These are phyloP conservation scores for Tetramorium parvispinum DNA, from an alignment of 1,140 invertebrate genomes.

Conservation along the genomic window DNA sequence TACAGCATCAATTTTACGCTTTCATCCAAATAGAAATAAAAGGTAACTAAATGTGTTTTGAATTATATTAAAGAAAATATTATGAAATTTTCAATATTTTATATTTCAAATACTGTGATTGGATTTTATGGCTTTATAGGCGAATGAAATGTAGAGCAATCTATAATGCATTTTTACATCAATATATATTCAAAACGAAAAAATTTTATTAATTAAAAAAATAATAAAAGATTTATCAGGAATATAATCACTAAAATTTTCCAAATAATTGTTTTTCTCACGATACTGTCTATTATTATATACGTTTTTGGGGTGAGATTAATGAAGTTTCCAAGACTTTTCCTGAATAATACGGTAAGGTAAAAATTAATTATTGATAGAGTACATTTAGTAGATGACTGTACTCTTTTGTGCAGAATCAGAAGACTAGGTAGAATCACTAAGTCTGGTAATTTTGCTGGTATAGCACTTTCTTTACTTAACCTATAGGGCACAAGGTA, in stretches of 20 bases:
- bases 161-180: slow-evolving; percentile 5
- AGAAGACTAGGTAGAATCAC: slow-evolving; percentile 1
- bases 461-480: slow-evolving; percentile 7
- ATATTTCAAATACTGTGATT: not conserved
- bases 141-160: not conserved
- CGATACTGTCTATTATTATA: not conserved
- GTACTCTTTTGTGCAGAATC: slow-evolving; percentile 28
- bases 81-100: not conserved
- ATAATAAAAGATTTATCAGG: not conserved
- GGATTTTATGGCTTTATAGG: not conserved
- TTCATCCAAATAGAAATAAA: not conserved
- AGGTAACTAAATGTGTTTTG: not conserved
- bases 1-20: not conserved
- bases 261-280: not conserved
- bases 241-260: slow-evolving; percentile 13
- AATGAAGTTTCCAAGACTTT: slow-evolving; percentile 34
- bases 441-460: not conserved
- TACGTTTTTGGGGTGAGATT: not conserved
- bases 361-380: slow-evolving; percentile 48
- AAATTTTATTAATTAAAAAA: slow-evolving; percentile 11
- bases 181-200: slow-evolving; percentile 5
- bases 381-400: slow-evolving; percentile 52
- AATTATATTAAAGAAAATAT: not conserved
- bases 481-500: not conserved
- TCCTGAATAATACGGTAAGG: slow-evolving; percentile 19